Base-by-base conservation (phyloP, 2,888 invertebrate genomes). In the Epiblema foenella region DNA sequence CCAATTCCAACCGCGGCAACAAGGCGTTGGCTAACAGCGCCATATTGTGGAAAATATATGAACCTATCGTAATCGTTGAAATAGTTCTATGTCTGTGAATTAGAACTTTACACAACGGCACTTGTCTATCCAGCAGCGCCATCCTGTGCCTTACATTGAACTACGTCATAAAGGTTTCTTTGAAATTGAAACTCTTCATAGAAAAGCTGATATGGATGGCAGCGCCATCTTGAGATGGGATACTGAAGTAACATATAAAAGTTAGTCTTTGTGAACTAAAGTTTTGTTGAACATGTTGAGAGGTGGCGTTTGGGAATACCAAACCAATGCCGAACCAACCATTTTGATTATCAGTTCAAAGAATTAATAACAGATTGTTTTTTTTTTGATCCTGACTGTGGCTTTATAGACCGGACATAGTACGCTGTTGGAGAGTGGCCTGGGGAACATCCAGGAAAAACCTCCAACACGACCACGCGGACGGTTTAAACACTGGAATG, bases 191-290 rank as follows among this genome's bases (percentile, higher is more conserved):
- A 20, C 15, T 15, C 39, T 20, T 42, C 20, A 20, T 29, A 17
- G 10, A 39, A 8, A 20, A 29, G 5, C 9, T 12, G 9, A 20
- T 15, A 12, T 20, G n/a, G n/a, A 20, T 42, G 4, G 3, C 9
- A 59, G 59, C 59, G 59, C 59, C 59, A 42, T 42, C 59, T 42
- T 20, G n/a, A 10, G 15, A 20, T n/a, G 1, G 24, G 4, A 15
- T 42, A 12, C n/a, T 59, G 11, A 59, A 59, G 42, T 15, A 12
- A 42, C n/a, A n/a, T 12, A 46, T 15, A n/a, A 46, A 46, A n/a
- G n/a, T n/a, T n/a, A 7, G 9, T 33, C 46, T 46, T 46, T 46
- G 4, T 2, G 15, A 46, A 46, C 42, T 46, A n/a, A n/a, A n/a
- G n/a, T n/a, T n/a, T n/a, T n/a, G 42, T 46, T n/a, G 42, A 46